phyloP scores from a whole-genome alignment of 2,888 invertebrate species.

The Drosophila paramelanica region DNA sequence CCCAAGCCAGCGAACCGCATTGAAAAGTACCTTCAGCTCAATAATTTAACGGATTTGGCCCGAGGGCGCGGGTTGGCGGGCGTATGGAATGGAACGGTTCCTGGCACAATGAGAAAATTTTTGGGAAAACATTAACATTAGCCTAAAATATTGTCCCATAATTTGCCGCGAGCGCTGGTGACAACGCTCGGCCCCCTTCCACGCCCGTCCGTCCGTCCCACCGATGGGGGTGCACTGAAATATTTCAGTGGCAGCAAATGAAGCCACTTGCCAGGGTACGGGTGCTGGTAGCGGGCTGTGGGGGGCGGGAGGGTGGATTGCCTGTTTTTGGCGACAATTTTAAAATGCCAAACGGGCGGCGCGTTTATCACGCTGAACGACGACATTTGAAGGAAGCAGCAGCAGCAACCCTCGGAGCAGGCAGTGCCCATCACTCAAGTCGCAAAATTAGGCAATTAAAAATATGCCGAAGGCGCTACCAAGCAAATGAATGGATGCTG shows the following conservation, averaged over 20 bases:
- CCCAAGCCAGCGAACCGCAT: slow-evolving; percentile 72
- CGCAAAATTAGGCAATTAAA: slow-evolving; percentile 85
- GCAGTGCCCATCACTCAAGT: slow-evolving; percentile 82
- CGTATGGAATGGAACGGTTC: slow-evolving; percentile 16
- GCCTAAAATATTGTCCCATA: slow-evolving; percentile 84
- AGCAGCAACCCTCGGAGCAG: slow-evolving; percentile 62
- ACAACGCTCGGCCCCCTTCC: slow-evolving; percentile 52
- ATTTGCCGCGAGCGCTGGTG: slow-evolving; percentile 81
- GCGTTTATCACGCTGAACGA: slow-evolving; percentile 82
- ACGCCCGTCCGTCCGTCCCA: background rate
- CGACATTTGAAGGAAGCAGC: slow-evolving; percentile 58
- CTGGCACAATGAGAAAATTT: slow-evolving; percentile 76
- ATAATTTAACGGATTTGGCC: slow-evolving; percentile 83
- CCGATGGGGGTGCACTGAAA: slow-evolving; percentile 51
- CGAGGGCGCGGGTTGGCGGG: slow-evolving; percentile 46
- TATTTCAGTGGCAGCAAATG: slow-evolving; percentile 74
- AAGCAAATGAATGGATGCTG: slow-evolving; percentile 65
- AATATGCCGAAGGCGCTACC: slow-evolving; percentile 84
- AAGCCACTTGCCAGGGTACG: slow-evolving; percentile 70
- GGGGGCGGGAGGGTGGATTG: slow-evolving; percentile 19
- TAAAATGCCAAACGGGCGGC: slow-evolving; percentile 78
- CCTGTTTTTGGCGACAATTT: slow-evolving; percentile 79
- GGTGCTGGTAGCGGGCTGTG: slow-evolving; percentile 14
- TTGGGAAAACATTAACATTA: slow-evolving; percentile 83
- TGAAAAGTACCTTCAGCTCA: slow-evolving; percentile 80